A percentile compares a stretch with the other conserved stretches of the same genome.
Evolutionary conservation across 2,113 vertebrate genomes (phyloP).

Genomic region (Chloroceryle aenea): DNA sequence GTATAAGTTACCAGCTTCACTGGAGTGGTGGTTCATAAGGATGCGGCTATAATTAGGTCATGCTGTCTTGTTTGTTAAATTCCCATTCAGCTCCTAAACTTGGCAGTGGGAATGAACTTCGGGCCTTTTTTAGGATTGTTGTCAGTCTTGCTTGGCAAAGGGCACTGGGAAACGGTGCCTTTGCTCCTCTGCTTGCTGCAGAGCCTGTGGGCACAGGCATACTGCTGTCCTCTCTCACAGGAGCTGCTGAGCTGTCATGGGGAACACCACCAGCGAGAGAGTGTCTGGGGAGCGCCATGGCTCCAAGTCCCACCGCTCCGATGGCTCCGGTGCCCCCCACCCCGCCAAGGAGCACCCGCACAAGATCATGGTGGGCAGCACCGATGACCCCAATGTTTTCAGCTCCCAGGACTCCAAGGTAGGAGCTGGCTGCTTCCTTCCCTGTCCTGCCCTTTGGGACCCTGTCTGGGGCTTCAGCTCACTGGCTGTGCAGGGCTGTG

Average conservation of each 20-base stretch:
- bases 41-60: slow-evolving; percentile 20
- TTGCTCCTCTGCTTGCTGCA: not conserved
- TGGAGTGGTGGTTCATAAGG: not conserved
- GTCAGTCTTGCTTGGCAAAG: not conserved
- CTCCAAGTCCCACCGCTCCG: slow-evolving; percentile 86
- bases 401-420: slow-evolving; percentile 91
- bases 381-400: slow-evolving; percentile 93
- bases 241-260: slow-evolving; percentile 79
- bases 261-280: slow-evolving; percentile 91
- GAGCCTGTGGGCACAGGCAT: not conserved
- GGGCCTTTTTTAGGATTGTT: not conserved
- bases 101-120: not conserved
- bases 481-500: not conserved
- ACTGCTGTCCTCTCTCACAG: not conserved
- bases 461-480: not conserved
- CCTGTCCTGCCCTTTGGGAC: not conserved
- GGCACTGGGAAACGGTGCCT: fast-evolving
- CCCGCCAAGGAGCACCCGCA: slow-evolving; percentile 83
- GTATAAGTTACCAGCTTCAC: not conserved
- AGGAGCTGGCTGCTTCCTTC: not conserved
- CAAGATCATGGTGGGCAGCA: slow-evolving; percentile 96
- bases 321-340: slow-evolving; percentile 77
- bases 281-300: slow-evolving; percentile 89
- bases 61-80: slow-evolving; percentile 26
- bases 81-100: slow-evolving; percentile 1